Conservation (phyloP, 37 sponge, comb jelly and placozoan genomes). For the Hexactinellida sp. region DNA sequence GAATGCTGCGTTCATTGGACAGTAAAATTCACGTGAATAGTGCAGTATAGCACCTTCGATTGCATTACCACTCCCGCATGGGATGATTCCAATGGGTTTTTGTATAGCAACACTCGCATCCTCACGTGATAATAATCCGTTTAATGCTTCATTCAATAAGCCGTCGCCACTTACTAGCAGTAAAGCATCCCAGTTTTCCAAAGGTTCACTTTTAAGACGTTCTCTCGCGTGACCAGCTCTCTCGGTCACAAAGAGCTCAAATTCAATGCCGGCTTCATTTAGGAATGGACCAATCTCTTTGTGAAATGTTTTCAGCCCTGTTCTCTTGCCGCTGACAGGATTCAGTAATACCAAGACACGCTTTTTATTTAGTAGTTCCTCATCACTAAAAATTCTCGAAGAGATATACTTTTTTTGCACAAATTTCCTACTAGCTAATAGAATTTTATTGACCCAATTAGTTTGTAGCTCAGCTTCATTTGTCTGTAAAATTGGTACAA, state of each 20-base stretch:
- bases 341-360: neutral
- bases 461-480: neutral
- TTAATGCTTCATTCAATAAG: neutral
- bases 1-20: neutral
- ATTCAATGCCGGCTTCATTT: neutral
- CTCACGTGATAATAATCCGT: neutral
- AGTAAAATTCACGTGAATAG: neutral
- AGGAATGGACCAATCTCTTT: neutral
- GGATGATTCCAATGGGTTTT: neutral
- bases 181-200: neutral
- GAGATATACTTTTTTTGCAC: neutral
- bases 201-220: neutral
- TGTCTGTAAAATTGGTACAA: neutral
- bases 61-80: neutral
- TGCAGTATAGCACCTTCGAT: neutral
- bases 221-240: neutral
- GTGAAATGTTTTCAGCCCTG: neutral
- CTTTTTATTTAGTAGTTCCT: neutral
- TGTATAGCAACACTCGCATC: neutral
- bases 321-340: neutral
- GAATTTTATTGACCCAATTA: neutral
- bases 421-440: neutral
- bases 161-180: neutral
- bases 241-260: neutral
- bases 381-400: neutral